These are phyloP conservation scores for Sclerodermus sp. DNA, from an alignment of 2,888 invertebrate genomes.

Conservation along the genomic window DNA sequence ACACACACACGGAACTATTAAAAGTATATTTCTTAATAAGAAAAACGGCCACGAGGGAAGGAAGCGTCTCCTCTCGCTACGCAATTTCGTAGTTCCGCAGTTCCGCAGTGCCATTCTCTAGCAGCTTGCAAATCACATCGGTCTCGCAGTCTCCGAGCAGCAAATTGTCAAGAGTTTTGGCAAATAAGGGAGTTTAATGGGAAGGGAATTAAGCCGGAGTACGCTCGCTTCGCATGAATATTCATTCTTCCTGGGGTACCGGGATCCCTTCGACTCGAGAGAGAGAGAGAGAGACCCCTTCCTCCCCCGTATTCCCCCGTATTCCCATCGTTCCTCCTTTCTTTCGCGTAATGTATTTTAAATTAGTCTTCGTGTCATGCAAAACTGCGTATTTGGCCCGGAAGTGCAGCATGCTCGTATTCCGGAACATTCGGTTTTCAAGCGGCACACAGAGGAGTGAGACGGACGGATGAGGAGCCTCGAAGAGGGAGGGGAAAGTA, in stretches of 20 bases:
- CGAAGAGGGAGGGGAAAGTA: too few species aligned
- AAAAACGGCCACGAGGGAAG: too few species aligned
- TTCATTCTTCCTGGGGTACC: neutral
- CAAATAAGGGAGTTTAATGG: neutral
- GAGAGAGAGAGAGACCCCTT: too few species aligned
- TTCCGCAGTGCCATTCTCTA: neutral
- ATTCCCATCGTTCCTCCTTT: neutral
- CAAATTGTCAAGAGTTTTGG: neutral
- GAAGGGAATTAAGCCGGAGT: neutral
- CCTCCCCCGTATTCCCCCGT: too few species aligned
- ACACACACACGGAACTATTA: neutral
- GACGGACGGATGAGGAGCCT: too few species aligned
- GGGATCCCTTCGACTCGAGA: too few species aligned
- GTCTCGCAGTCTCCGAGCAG: neutral
- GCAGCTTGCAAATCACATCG: neutral
- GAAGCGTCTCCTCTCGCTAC: too few species aligned
- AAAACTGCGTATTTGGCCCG: conserved; percentile 32
- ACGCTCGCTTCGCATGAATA: neutral
- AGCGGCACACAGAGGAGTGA: too few species aligned
- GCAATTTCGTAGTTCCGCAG: too few species aligned
- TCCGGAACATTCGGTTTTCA: too few species aligned
- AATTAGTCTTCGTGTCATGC: conserved; percentile 26
- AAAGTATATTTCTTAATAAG: too few species aligned
- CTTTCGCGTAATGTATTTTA: conserved; percentile 24
- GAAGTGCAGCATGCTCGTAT: conserved; percentile 24